A percentile compares a stretch with the other conserved stretches of the same genome.
Evolutionary conservation across 2,888 invertebrate species (phyloP).

Genomic region (Salpingus planirostris): DNA sequence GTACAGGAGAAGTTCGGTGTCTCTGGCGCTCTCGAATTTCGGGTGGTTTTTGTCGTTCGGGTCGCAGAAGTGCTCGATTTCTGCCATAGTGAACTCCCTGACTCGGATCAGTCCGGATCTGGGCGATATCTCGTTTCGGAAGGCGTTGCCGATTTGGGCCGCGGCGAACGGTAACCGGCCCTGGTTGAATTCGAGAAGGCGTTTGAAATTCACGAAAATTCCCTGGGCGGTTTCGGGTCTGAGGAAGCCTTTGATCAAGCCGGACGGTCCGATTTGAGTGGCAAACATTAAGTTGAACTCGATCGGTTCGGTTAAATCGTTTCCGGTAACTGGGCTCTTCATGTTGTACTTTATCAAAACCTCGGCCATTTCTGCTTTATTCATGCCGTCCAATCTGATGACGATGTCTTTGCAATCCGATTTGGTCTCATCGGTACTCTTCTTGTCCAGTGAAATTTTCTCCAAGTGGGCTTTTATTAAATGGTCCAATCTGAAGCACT

Average conservation of each 20-base stretch:
- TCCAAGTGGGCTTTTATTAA: slow-evolving; percentile 91
- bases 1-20: slow-evolving; percentile 73
- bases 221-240: slow-evolving; percentile 99
- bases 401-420: slow-evolving; percentile 70
- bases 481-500: slow-evolving; percentile 96
- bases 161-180: slow-evolving; percentile 95
- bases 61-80: slow-evolving; percentile 99
- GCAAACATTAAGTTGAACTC: slow-evolving; percentile 99
- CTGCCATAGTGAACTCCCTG: slow-evolving; percentile 99
- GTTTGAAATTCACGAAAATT: slow-evolving; percentile 98
- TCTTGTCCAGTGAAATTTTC: slow-evolving; percentile 78
- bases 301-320: slow-evolving; percentile 89
- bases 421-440: slow-evolving; percentile 59
- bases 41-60: slow-evolving; percentile 78
- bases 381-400: slow-evolving; percentile 85
- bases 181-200: slow-evolving; percentile 94
- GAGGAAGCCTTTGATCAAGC: slow-evolving; percentile 86
- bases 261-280: slow-evolving; percentile 96
- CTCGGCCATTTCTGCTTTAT: slow-evolving; percentile 76
- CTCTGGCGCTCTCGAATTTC: slow-evolving; percentile 73
- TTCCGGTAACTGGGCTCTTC: slow-evolving; percentile 92
- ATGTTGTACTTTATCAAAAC: slow-evolving; percentile 83
- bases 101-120: slow-evolving; percentile 91
- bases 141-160: slow-evolving; percentile 97
- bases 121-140: slow-evolving; percentile 98